Evolutionary conservation across 2,113 vertebrate genomes (phyloP).

Genomic region (Pholis gunnellus): DNA sequence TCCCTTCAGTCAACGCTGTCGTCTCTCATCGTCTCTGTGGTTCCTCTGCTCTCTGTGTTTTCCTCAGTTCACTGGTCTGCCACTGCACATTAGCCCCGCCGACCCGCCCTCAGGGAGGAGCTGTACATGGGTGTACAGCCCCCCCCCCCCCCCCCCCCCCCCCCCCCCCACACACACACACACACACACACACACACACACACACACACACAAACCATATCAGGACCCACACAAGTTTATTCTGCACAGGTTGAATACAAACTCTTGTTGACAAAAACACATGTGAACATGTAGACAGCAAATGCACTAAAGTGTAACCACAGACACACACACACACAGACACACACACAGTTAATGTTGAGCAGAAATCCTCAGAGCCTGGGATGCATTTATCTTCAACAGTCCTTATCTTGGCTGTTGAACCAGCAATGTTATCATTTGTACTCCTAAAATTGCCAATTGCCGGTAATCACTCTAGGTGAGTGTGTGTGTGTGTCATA

Average conservation of each 20-base stretch:
- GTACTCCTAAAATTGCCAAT: constrained; percentile 9
- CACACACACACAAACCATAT: background rate
- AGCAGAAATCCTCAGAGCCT: background rate
- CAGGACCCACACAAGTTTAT: background rate
- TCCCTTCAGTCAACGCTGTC: background rate
- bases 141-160: too few species aligned
- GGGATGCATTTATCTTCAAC: constrained; percentile 10
- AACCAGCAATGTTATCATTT: constrained; percentile 24
- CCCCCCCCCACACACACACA: background rate
- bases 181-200: background rate
- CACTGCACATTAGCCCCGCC: constrained; percentile 48
- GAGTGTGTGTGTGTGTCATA: background rate
- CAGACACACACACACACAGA: constrained; percentile 5
- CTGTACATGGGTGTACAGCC: too few species aligned
- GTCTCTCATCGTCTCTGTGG: background rate
- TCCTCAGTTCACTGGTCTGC: constrained; percentile 54
- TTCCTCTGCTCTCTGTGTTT: background rate
- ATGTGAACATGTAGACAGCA: background rate
- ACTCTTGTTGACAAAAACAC: too few species aligned
- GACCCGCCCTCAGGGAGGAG: constrained; percentile 35
- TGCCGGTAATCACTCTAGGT: constrained; percentile 18
- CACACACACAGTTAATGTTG: background rate
- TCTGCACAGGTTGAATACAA: background rate
- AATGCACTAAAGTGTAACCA: too few species aligned
- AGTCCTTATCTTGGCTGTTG: constrained; percentile 26